phyloP scores from a whole-genome alignment of 2,797 vertebrate genomes.

The Centropyge bicolor region DNA sequence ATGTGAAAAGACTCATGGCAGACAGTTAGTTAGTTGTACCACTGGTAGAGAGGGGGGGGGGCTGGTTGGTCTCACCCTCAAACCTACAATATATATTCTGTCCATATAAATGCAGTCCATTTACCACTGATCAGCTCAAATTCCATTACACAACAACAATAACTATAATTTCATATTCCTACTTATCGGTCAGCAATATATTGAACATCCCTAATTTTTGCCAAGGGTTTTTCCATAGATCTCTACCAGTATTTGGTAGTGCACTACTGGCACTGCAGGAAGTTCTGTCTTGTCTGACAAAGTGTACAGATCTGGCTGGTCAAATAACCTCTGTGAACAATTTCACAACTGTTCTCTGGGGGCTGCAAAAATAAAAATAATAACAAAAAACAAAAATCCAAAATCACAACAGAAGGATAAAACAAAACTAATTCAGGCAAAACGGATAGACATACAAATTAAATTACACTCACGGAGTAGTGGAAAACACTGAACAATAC shows the following conservation, averaged over 20 bases:
- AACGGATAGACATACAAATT: not conserved
- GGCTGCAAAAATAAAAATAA: not conserved
- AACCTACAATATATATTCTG: not conserved
- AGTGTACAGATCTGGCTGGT: not conserved
- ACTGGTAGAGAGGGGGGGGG: not conserved
- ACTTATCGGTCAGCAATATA: too few species aligned
- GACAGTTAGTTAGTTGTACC: not conserved
- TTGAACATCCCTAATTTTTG: not conserved
- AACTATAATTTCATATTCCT: not conserved
- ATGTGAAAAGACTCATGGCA: not conserved
- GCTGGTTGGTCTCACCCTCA: not conserved
- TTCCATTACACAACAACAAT: too few species aligned
- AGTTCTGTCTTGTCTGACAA: conserved; percentile 4
- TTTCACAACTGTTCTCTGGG: not conserved
- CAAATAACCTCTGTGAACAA: not conserved
- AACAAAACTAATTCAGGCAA: not conserved
- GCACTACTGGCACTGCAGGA: not conserved
- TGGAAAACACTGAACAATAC: not conserved
- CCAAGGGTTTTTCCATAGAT: not conserved
- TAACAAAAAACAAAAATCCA: not conserved
- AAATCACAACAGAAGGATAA: not conserved
- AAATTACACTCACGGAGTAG: conserved; percentile 9
- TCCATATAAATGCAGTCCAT: too few species aligned
- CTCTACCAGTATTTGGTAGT: not conserved
- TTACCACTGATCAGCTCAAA: too few species aligned